Evolutionary conservation across 2,888 invertebrate species (phyloP).

Genomic region (Aphrophora alni): DNA sequence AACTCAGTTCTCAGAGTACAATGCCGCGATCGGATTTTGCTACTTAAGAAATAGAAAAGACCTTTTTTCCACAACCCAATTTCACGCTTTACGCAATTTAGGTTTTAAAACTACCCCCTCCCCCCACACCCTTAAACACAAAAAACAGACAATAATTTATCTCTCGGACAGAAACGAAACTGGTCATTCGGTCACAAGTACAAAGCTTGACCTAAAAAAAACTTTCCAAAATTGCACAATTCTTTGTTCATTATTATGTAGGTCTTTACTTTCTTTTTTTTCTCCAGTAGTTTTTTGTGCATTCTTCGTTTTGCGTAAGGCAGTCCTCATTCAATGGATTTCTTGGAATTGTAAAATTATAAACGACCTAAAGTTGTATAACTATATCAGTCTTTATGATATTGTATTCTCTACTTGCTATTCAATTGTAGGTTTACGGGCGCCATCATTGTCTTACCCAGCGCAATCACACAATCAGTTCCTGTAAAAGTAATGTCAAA

Average conservation of each 20-base stretch:
- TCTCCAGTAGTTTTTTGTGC: neutral
- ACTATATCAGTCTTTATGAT: too few species aligned
- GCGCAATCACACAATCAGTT: too few species aligned
- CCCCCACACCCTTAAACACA: neutral
- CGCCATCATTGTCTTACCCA: too few species aligned
- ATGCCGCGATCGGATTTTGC: too few species aligned
- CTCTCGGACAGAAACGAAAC: too few species aligned
- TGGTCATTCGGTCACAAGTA: neutral
- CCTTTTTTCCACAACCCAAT: neutral
- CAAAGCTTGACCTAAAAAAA: neutral
- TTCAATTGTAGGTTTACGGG: too few species aligned
- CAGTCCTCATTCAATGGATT: neutral
- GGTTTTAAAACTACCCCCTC: neutral
- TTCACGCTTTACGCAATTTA: neutral
- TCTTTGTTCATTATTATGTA: neutral
- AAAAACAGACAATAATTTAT: neutral
- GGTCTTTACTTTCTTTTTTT: neutral
- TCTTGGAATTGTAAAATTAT: neutral
- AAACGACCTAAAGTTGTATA: neutral
- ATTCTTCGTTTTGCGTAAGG: neutral
- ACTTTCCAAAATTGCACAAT: constrained; percentile 6
- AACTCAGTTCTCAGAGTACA: too few species aligned
- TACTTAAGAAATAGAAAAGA: neutral
- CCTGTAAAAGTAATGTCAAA: too few species aligned
- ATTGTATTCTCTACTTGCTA: too few species aligned